Percentiles rank a stretch among this genome's conserved stretches.
Conservation (phyloP, 2,888 invertebrate species). For the Heliconius sara region DNA sequence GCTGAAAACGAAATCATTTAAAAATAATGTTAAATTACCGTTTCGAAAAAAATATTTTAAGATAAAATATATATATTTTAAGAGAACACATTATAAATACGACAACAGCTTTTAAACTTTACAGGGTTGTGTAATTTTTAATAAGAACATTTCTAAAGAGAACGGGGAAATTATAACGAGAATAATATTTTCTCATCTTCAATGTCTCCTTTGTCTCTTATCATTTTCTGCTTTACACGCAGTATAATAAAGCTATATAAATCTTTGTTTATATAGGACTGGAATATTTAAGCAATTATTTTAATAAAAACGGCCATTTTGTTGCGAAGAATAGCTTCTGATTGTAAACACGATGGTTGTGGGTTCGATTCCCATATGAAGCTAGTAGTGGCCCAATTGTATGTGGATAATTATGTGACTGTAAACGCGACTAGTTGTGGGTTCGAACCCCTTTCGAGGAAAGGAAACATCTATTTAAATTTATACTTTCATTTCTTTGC, state of each 20-base stretch:
- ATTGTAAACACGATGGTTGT: not conserved
- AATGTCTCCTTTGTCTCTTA: constrained; percentile 14
- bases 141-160: constrained; percentile 30
- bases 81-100: not conserved
- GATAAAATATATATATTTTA: not conserved
- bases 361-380: not conserved
- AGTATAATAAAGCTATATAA: not conserved
- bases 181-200: constrained; percentile 16
- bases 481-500: no score
- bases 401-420: no score
- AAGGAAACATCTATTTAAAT: no score
- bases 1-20: not conserved
- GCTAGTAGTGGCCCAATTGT: no score
- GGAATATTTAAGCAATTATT: not conserved
- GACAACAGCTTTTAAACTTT: constrained; percentile 23
- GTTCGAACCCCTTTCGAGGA: no score
- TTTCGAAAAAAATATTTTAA: not conserved
- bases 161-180: constrained; percentile 9
- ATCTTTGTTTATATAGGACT: not conserved
- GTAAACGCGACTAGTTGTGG: no score
- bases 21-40: not conserved
- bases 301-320: not conserved
- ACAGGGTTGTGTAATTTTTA: constrained; percentile 31
- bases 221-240: constrained; percentile 3
- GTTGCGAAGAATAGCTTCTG: not conserved